Conservation (phyloP, 2,113 vertebrate species). For the Mustelus asterias region DNA sequence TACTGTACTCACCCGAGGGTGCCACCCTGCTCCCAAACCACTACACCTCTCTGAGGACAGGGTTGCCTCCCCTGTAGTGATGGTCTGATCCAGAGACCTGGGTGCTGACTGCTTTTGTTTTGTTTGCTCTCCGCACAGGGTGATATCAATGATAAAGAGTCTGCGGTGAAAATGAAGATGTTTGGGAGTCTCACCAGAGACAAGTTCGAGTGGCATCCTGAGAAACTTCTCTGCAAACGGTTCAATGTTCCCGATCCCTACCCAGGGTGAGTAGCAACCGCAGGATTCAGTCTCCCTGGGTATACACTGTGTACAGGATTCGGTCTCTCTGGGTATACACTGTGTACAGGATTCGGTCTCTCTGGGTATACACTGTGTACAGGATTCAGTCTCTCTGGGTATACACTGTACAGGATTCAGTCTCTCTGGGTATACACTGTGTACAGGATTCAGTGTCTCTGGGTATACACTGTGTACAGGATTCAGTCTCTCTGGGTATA, state of each 20-base stretch:
- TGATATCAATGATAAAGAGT: conserved; percentile 70
- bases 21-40: too few species aligned
- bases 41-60: background rate
- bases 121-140: conserved; percentile 54
- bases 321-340: too few species aligned
- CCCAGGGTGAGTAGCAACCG: conserved; percentile 61
- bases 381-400: too few species aligned
- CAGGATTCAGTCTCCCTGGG: background rate
- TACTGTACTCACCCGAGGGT: background rate
- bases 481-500: background rate
- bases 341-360: too few species aligned
- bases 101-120: too few species aligned
- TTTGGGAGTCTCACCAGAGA: conserved; percentile 90
- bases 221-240: conserved; percentile 85
- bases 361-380: too few species aligned
- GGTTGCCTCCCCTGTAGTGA: background rate
- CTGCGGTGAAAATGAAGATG: conserved; percentile 89
- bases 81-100: background rate
- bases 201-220: conserved; percentile 84
- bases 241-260: conserved; percentile 91
- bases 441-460: background rate
- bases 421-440: background rate
- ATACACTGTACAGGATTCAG: too few species aligned
- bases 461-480: background rate
- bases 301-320: too few species aligned